Base-by-base conservation (phyloP, 2,797 vertebrate species). In the Scleropages formosus region DNA sequence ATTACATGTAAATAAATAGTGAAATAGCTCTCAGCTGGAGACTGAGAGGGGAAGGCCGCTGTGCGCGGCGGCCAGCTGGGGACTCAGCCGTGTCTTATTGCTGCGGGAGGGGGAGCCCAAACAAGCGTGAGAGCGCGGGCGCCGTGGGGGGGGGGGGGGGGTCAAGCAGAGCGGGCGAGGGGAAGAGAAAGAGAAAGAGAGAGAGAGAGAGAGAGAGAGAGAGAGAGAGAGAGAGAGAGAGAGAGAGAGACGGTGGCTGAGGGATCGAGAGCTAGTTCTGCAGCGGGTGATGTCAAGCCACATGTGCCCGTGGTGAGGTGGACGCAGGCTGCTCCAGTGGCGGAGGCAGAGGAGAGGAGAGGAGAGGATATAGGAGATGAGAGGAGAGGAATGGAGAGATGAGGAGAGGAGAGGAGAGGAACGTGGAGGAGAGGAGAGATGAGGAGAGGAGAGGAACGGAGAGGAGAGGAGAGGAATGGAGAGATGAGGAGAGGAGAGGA, bases 1-100 rank as follows among this genome's bases (percentile, higher is more conserved):
- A 99, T 99, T 98, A 96, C 95, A 98, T 98, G 96, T 98, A 98
- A 98, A 99, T 99, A 97, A 97, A 98, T 94, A 96, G 96, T 94
- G 95, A 98, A 97, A 97, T 98, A 92, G 93, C 90, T 93, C 92
- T 90, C 92, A 93, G 97, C 97, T 98, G 97, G 97, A 98, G 94
- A 91, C 93, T 87, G 92, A 87, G 87, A 84, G 84, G 83, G 77
- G 86, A 85, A 84, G 89, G 87, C 91, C 88, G 86, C 86, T 82
- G 88, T 84, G 81, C 77, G 89, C 89, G 90, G 88, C 92, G 89
- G 91, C 94, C 96, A 98, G 96, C 96, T 98, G 96, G 93, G 95
- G 95, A 96, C 95, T 83, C 61, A 78, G 79, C 76, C 83, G 61
- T 80, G 81, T 88, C 85, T 83, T 81, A 76, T 82, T 86, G 86